These are phyloP conservation scores for Pelagia noctiluca DNA, from an alignment of 30 jellyfish, hydroid and myxozoan species.

Conservation along the genomic window DNA sequence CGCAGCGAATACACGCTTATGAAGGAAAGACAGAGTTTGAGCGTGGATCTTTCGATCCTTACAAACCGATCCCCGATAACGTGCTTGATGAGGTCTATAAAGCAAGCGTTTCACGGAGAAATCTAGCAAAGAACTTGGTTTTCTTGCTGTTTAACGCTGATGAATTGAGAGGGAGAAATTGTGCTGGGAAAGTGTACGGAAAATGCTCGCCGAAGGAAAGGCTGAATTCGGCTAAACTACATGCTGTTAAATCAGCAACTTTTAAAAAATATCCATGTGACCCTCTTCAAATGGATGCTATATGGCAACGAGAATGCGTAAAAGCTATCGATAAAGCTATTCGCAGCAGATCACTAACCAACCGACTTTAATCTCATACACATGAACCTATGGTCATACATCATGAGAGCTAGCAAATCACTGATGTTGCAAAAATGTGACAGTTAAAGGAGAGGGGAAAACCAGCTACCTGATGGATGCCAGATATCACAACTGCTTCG, in stretches of 20 bases:
- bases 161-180: conserved; percentile 68
- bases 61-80: conserved; percentile 51
- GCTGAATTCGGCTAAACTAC: conserved; percentile 43
- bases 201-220: conserved; percentile 58
- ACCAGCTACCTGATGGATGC: too few species aligned
- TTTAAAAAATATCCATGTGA: conserved; percentile 63
- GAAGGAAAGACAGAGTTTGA: conserved; percentile 14
- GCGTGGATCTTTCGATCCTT: conserved; percentile 38
- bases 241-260: conserved; percentile 50
- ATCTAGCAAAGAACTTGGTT: conserved; percentile 66
- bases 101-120: conserved; percentile 59
- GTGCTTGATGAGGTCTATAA: conserved; percentile 35
- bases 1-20: too few species aligned
- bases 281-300: conserved; percentile 50
- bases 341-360: conserved; percentile 52
- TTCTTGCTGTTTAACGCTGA: conserved; percentile 46
- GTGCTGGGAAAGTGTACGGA: conserved; percentile 65
- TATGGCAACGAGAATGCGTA: conserved; percentile 75
- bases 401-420: too few species aligned
- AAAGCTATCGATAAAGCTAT: conserved; percentile 71
- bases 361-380: conserved; percentile 39
- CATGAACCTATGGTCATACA: too few species aligned
- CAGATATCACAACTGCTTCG: too few species aligned
- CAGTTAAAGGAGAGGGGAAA: too few species aligned
- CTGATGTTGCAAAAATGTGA: too few species aligned